These are phyloP conservation scores for Drosophila antonietae DNA, from an alignment of 2,888 invertebrate genomes.

Conservation along the genomic window DNA sequence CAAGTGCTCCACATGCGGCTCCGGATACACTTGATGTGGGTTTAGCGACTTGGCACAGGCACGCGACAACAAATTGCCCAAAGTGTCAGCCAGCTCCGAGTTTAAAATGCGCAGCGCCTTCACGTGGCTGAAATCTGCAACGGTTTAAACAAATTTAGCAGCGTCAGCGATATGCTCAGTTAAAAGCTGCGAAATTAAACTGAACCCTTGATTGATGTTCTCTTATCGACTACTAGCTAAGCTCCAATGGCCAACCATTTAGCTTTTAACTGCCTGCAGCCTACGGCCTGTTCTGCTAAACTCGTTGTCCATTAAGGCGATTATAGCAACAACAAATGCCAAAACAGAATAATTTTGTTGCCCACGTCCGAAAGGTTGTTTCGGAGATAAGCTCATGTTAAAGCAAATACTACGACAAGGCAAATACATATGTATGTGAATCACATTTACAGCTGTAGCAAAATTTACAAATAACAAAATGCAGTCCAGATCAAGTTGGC, in stretches of 20 bases:
- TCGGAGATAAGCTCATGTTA: slow-evolving; percentile 8
- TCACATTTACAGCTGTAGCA: neutral
- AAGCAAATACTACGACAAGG: slow-evolving; percentile 14
- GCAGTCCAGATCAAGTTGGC: slow-evolving; percentile 2
- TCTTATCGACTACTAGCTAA: slow-evolving; percentile 24
- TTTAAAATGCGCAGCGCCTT: slow-evolving; percentile 92
- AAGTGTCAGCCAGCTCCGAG: slow-evolving; percentile 94
- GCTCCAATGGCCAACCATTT: slow-evolving; percentile 27
- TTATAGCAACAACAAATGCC: slow-evolving; percentile 38
- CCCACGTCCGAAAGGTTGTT: neutral
- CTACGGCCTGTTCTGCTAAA: slow-evolving; percentile 7
- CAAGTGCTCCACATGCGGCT: slow-evolving; percentile 85
- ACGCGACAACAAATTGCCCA: slow-evolving; percentile 95
- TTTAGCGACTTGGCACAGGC: slow-evolving; percentile 92
- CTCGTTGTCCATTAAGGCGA: slow-evolving; percentile 40
- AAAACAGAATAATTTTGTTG: slow-evolving; percentile 9
- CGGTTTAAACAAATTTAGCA: slow-evolving; percentile 9
- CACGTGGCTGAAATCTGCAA: slow-evolving; percentile 92
- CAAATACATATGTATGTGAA: slow-evolving; percentile 15
- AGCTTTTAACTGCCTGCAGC: slow-evolving; percentile 31
- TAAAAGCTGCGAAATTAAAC: neutral
- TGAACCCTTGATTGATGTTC: slow-evolving; percentile 38
- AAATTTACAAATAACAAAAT: neutral
- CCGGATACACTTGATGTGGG: slow-evolving; percentile 91
- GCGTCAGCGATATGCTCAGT: neutral